Conservation (phyloP, 1,140 invertebrate species). For the Drosophila cardini region DNA sequence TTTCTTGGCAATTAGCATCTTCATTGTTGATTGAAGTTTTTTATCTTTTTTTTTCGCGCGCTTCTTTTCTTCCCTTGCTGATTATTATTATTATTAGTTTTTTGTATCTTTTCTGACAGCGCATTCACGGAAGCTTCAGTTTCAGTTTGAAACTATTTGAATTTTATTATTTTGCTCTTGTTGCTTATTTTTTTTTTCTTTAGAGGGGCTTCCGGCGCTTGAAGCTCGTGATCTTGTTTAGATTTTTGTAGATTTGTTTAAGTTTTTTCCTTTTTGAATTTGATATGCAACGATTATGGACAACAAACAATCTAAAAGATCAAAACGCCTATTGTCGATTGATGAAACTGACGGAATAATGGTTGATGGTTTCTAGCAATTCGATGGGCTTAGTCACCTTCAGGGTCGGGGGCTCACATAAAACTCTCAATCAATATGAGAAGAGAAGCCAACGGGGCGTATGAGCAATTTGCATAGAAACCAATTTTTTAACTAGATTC, state of each 20-base stretch:
- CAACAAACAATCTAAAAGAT: conserved; percentile 38
- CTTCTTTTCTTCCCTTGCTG: conserved; percentile 11
- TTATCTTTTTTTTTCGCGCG: conserved; percentile 14
- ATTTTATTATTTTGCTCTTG: conserved; percentile 24
- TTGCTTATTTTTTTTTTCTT: conserved; percentile 30
- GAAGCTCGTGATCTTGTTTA: conserved; percentile 56
- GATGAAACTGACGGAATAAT: conserved; percentile 22
- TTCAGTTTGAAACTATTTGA: conserved; percentile 44
- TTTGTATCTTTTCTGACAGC: conserved; percentile 34
- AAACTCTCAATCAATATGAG: conserved; percentile 57
- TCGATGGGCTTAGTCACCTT: conserved; percentile 48
- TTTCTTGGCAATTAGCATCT: conserved; percentile 75
- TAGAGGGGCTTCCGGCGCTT: conserved; percentile 36
- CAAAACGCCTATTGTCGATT: conserved; percentile 55
- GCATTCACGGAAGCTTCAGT: conserved; percentile 68
- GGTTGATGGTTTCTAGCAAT: conserved; percentile 29
- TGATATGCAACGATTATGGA: conserved; percentile 61
- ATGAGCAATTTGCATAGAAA: conserved; percentile 46
- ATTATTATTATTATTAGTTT: conserved; percentile 26
- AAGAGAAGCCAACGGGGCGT: conserved; percentile 47
- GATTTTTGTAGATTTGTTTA: conserved; percentile 43
- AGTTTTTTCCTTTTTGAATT: no score
- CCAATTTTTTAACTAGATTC: conserved; percentile 28
- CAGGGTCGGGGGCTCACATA: conserved; percentile 60
- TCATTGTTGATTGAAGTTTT: conserved; percentile 62